Base-by-base conservation (phyloP, 2,113 vertebrate genomes). In the Gopherus flavomarginatus region DNA sequence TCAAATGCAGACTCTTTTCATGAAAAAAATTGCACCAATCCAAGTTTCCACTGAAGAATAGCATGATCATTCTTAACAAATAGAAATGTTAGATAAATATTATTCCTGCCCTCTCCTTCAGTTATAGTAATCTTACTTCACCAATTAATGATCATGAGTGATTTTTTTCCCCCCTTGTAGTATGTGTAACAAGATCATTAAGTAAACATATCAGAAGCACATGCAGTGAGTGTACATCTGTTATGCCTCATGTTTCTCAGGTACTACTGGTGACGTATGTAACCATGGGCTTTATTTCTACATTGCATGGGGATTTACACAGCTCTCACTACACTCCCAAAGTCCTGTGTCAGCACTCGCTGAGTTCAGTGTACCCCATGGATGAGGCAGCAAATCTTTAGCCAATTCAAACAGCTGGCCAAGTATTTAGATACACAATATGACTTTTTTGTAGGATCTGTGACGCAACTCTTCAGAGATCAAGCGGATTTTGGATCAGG, bases 361-460 rank as follows among this genome's bases (percentile, higher is more conserved):
- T 44, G 24, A 27, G 24, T 5, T 77, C 38, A 12, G 75, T 27
- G 42, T n/a, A 69, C n/a, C 17, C 5, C n/a, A 72, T 11, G n/a
- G 65, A 72, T 21, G n/a, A 72, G 65, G 65, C 19, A 72, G 65
- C 65, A 69, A 38, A 10, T n/a, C 65, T 69, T n/a, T n/a, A 38
- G 65, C n/a, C 65, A 72, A 38, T 72, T 38, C 62, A 69, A 72
- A 72, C n/a, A 38, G n/a, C 65, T 19, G 17, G 65, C 8, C 79
- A 42, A 75, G 83, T 69, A 0, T 81, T n/a, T 65, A 86, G 91
- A 59, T 27, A 5, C 31, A 21, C 35, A 62, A 6, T 35, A 6
- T 11, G 92, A 91, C 89, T 95, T 95, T 96, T 94, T 65, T 54
- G 89, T 91, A 72, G 94, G 44, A 26, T 94, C 90, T 92, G 54